Percentiles rank a stretch among this genome's conserved stretches.
phyloP scores from a whole-genome alignment of 2,888 invertebrate species.

The Allygus modestus region DNA sequence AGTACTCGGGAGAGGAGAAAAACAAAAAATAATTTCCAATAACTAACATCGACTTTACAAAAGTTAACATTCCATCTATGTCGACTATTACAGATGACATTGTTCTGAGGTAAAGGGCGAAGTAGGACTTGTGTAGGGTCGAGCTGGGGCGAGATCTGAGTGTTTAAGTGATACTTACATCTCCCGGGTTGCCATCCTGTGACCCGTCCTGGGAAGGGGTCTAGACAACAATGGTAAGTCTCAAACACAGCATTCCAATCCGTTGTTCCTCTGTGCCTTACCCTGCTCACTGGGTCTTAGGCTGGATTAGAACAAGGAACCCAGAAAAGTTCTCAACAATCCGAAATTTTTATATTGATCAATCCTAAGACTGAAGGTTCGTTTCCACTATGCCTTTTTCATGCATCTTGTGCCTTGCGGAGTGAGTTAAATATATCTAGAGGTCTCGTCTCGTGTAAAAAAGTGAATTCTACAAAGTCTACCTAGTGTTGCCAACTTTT shows the following conservation, averaged over 20 bases:
- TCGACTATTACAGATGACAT: constrained; percentile 16
- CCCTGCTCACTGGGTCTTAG: not conserved
- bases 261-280: no score
- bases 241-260: constrained; percentile 45
- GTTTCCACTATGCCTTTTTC: no score
- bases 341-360: no score
- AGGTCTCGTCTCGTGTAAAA: no score
- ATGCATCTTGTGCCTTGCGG: no score
- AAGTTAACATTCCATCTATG: not conserved
- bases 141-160: not conserved
- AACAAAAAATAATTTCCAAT: not conserved
- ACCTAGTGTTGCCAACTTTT: no score
- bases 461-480: no score
- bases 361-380: no score
- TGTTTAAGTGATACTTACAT: constrained; percentile 66
- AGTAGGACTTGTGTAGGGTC: not conserved
- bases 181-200: constrained; percentile 61
- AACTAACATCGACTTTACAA: constrained; percentile 3
- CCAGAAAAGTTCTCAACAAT: no score
- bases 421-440: no score
- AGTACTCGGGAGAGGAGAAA: no score
- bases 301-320: no score
- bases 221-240: constrained; percentile 65
- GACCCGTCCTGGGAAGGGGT: constrained; percentile 64
- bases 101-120: not conserved